Evolutionary conservation across 2,888 invertebrate species (phyloP).

Genomic region (Colletes collaris): DNA sequence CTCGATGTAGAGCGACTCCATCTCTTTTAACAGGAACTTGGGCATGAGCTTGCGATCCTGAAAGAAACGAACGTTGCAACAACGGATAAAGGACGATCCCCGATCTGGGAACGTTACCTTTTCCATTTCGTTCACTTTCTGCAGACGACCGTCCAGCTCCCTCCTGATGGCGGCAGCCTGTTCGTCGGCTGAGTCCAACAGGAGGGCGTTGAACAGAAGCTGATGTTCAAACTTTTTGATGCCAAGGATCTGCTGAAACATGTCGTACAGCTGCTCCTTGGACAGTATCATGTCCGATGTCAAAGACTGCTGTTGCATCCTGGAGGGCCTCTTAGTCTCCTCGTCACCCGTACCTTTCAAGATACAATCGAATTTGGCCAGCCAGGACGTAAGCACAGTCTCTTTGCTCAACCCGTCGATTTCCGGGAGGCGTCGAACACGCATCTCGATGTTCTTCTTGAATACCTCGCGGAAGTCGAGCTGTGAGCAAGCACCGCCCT

Average conservation of each 20-base stretch:
- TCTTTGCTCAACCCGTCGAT: slow-evolving; percentile 99
- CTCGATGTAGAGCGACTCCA: slow-evolving; percentile 99
- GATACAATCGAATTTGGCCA: slow-evolving; percentile 99
- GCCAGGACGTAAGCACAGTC: slow-evolving; percentile 99
- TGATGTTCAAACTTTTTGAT: slow-evolving; percentile 99
- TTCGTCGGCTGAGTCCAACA: slow-evolving; percentile 99
- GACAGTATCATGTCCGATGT: slow-evolving; percentile 97
- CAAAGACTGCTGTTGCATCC: slow-evolving; percentile 94
- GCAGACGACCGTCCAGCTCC: slow-evolving; percentile 98
- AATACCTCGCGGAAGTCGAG: slow-evolving; percentile 99
- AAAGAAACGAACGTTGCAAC: no score
- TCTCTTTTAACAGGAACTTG: slow-evolving; percentile 99
- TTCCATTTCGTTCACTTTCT: slow-evolving; percentile 98
- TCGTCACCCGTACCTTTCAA: slow-evolving; percentile 96
- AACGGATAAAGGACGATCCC: no score
- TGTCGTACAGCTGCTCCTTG: slow-evolving; percentile 99
- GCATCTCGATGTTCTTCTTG: slow-evolving; percentile 98
- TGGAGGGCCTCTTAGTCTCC: slow-evolving; percentile 92
- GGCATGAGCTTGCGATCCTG: slow-evolving; percentile 99
- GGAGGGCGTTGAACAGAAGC: slow-evolving; percentile 98
- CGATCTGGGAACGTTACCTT: slow-evolving; percentile 86
- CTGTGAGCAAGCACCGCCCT: slow-evolving; percentile 98
- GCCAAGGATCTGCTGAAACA: slow-evolving; percentile 99
- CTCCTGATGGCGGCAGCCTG: slow-evolving; percentile 99
- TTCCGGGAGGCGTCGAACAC: slow-evolving; percentile 98